Evolutionary conservation across 2,888 invertebrate species (phyloP), one percentile per base, ranked within the genome.

Genomic region (Synergus laeviventris): DNA sequence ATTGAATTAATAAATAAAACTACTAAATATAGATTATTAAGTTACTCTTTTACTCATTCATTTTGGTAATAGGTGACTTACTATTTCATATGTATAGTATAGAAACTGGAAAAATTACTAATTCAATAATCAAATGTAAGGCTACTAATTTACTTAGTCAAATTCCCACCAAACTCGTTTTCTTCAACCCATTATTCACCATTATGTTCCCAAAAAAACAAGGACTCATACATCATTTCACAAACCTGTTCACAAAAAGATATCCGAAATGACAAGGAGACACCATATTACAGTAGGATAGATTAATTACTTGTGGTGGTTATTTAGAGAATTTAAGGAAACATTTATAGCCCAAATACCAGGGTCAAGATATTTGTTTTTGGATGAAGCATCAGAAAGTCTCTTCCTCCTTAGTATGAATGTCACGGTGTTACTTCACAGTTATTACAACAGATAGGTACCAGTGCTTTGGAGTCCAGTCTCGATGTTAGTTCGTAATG

Each of bases 391-490:
- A 24, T 56, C 56, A 56, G 21, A 24, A 24, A 2, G 56, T 11
- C 12, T 11, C 12, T 11, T 21, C 9, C 11, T 56, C 56, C 11
- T 56, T 56, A 56, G 56, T 56, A 56, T 56, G 21, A 56, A 56
- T 11, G 56, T 56, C 56, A 56, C 83, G 86, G 81, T 83, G 86
- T 84, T 85, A 82, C 86, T 90, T 89, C 89, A 90, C 89, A 89
- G 89, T 89, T 90, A 90, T 90, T 90, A 90, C 89, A 89, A 87
- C 85, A 87, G 87, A 88, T 77, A 78, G 79, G 78, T 87, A 88
- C 85, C 88, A 84, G 87, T 85, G 89, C 89, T 89, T 89, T 87
- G 88, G 89, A 89, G 89, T 89, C 87, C 87, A 85, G 85, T 86
- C 86, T 87, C 86, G 87, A 83, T 84, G 87, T 88, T 88, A 87